A percentile compares a stretch with the other conserved stretches of the same genome.
These are phyloP conservation scores for Phataginus tricuspis DNA, from an alignment of 2,797 vertebrate genomes.

Conservation along the genomic window DNA sequence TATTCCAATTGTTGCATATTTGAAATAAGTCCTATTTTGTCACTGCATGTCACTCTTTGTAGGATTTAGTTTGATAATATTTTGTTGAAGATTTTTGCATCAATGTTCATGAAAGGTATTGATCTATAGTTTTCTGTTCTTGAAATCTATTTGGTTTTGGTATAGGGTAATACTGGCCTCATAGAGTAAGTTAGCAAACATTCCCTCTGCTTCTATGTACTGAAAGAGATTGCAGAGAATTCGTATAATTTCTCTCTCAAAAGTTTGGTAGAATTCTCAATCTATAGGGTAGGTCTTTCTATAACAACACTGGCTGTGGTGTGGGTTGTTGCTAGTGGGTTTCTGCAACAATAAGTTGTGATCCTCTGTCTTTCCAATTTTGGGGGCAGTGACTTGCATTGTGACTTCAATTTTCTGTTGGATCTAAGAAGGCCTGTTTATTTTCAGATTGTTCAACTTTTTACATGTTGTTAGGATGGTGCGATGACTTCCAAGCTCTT, in stretches of 20 bases:
- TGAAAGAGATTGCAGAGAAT: background rate
- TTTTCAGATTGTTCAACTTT: background rate
- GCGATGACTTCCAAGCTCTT: background rate
- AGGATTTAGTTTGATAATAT: background rate
- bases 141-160: background rate
- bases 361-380: background rate
- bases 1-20: background rate
- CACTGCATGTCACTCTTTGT: background rate
- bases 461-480: background rate
- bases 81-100: background rate
- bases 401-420: background rate
- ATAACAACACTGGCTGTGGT: background rate
- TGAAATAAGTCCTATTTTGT: background rate
- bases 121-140: background rate
- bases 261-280: background rate
- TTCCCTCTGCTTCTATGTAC: background rate
- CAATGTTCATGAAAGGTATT: too few species aligned
- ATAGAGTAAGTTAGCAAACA: background rate
- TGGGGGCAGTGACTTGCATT: background rate
- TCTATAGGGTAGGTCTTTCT: background rate
- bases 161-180: background rate
- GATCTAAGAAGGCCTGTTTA: background rate
- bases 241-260: background rate
- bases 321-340: background rate
- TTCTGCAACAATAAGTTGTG: background rate